Evolutionary conservation across 2,888 invertebrate species (phyloP).

Genomic region (Petrolisthes cinctipes): DNA sequence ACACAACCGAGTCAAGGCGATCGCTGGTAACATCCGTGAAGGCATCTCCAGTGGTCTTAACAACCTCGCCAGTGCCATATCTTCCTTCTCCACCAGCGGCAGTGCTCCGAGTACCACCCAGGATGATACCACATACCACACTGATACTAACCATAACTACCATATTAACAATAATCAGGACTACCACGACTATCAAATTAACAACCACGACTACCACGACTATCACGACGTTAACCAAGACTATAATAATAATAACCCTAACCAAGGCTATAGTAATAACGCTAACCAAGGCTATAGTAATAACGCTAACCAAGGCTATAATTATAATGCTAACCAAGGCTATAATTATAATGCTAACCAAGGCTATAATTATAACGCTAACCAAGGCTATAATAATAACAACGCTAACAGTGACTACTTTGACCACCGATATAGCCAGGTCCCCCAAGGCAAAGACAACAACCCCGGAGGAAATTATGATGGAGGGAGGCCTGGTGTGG

Average conservation of each 20-base stretch:
- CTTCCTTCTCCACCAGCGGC: slow-evolving; percentile 34
- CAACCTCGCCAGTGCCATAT: slow-evolving; percentile 53
- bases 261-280: background rate
- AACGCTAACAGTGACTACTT: background rate
- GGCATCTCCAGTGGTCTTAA: slow-evolving; percentile 55
- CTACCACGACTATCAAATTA: slow-evolving; percentile 41
- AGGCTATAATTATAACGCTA: background rate
- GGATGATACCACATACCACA: background rate
- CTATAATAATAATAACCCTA: background rate
- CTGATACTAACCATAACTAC: background rate
- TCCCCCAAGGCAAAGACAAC: background rate
- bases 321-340: too few species aligned
- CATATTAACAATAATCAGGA: slow-evolving; percentile 16
- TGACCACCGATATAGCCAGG: background rate
- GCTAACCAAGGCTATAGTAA: slow-evolving; percentile 10
- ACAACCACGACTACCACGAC: slow-evolving; percentile 23
- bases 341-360: background rate
- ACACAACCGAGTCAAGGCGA: slow-evolving; percentile 54
- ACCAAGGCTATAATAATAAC: slow-evolving; percentile 17
- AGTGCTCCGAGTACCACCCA: slow-evolving; percentile 20
- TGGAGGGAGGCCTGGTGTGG: slow-evolving; percentile 4
- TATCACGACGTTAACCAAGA: slow-evolving; percentile 9
- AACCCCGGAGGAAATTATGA: background rate
- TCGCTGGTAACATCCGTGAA: slow-evolving; percentile 53
- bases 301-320: background rate